phyloP scores from a whole-genome alignment of 1,140 invertebrate species.

The Oryzaephilus surinamensis region DNA sequence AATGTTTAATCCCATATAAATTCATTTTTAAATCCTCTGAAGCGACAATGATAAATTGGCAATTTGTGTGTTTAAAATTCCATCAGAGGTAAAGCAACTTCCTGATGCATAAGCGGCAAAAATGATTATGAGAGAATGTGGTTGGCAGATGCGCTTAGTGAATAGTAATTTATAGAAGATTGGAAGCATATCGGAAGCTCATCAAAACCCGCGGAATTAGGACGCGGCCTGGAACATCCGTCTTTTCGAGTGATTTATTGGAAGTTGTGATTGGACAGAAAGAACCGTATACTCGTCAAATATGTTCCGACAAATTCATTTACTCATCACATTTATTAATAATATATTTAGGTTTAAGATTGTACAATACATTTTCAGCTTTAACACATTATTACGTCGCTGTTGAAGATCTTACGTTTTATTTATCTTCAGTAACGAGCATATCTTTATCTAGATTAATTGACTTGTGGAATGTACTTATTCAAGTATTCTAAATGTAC shows the following conservation, averaged over 20 bases:
- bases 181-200: conserved; percentile 28
- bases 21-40: too few relatives aligned
- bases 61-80: conserved; percentile 21
- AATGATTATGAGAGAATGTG: conserved; percentile 18
- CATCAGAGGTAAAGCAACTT: conserved; percentile 13
- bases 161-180: conserved; percentile 25
- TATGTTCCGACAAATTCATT: conserved; percentile 9
- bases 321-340: too few relatives aligned
- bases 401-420: too few relatives aligned
- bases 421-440: too few relatives aligned
- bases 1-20: too few relatives aligned
- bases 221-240: conserved; percentile 21
- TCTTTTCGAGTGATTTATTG: conserved; percentile 25
- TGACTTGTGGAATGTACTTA: too few relatives aligned
- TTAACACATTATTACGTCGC: too few relatives aligned
- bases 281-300: conserved; percentile 13
- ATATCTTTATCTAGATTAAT: too few relatives aligned
- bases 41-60: conserved; percentile 21
- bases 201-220: conserved; percentile 29
- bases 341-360: too few relatives aligned
- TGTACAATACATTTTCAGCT: too few relatives aligned
- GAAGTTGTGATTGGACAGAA: conserved; percentile 14
- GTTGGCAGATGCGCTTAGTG: conserved; percentile 16
- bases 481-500: too few relatives aligned
- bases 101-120: conserved; percentile 14